Conservation (phyloP, 2,797 vertebrate genomes). For the Gadopsis marmoratus region DNA sequence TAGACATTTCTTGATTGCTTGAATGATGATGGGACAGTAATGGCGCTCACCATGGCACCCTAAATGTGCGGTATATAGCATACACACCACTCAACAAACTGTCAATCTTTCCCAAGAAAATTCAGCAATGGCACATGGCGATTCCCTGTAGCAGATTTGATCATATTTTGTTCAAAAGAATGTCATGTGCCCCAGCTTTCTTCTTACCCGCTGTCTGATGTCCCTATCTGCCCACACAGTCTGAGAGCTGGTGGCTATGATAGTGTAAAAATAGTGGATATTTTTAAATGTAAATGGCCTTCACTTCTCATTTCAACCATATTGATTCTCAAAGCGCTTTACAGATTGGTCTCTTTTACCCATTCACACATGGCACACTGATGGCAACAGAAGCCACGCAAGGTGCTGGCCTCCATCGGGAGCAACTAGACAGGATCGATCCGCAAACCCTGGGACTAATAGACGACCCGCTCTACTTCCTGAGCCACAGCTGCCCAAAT, state of each 20-base stretch:
- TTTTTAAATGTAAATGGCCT: not conserved
- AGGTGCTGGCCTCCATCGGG: too few relatives aligned
- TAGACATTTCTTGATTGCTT: not conserved
- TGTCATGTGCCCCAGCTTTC: not conserved
- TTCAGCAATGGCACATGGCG: not conserved
- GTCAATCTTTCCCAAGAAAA: not conserved
- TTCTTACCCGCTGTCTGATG: not conserved
- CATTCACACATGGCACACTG: too few relatives aligned
- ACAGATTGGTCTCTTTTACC: too few relatives aligned
- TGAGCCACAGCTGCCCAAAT: too few relatives aligned
- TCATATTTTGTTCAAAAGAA: constrained; percentile 5
- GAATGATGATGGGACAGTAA: not conserved
- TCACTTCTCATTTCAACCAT: too few relatives aligned
- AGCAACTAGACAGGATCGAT: too few relatives aligned
- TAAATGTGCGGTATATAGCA: not conserved
- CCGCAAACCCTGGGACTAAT: too few relatives aligned
- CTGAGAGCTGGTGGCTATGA: not conserved
- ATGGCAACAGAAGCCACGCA: too few relatives aligned
- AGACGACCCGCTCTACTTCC: too few relatives aligned
- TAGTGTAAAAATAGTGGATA: not conserved
- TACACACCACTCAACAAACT: not conserved
- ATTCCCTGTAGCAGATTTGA: not conserved
- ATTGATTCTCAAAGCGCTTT: too few relatives aligned
- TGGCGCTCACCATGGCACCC: not conserved
- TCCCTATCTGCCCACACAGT: constrained; percentile 8